Evolutionary conservation across 1,140 invertebrate genomes (phyloP), one percentile per base, ranked within the genome.

Genomic region (Bombus polaris): DNA sequence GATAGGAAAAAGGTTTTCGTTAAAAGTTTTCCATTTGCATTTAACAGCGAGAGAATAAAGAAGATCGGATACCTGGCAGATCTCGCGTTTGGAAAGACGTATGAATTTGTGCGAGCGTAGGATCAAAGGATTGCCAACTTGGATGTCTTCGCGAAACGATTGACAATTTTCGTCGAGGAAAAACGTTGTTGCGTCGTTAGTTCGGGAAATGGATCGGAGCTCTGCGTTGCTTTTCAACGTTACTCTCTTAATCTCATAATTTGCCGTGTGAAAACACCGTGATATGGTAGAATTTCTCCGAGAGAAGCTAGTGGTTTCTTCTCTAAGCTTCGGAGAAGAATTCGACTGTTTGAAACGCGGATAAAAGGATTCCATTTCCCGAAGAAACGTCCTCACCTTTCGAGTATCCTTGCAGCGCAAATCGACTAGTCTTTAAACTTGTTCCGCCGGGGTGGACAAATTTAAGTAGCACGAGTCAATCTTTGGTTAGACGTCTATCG

Each of bases 11-110:
- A 44, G 37, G 28, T 37, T 84, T 78, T 78, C 66, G 47, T 77
- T 78, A 42, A 59, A 70, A 71, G 44, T 76, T 78, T 28, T 42
- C 65, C 39, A 84, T 84, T 84, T 84, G 75, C 66, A 78, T 84
- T 59, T 37, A 70, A 59, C 25, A 44, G 82, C 37, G 13, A 65
- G 10, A 6, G 25, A 35, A 25, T 44, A 81, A 47, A 22, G 37
- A 74, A 18, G 3, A 15, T 1, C 10, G 28, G 32, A 66, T 65
- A 18, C 22, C 18, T 12, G 66, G 28, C 15, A 10, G 18, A 22
- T 25, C 32, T 28, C 1, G 13, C 44, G 74, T 35, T 65, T 65
- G 4, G 44, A 53, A 53, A 74, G n/a, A 70, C 47, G 13, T 12
- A 44, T 44, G 65, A 57, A 78, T 57, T 37, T 39, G 66, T 22